Evolutionary conservation across 2,797 vertebrate genomes (phyloP).

Genomic region (Crenuchus spilurus): DNA sequence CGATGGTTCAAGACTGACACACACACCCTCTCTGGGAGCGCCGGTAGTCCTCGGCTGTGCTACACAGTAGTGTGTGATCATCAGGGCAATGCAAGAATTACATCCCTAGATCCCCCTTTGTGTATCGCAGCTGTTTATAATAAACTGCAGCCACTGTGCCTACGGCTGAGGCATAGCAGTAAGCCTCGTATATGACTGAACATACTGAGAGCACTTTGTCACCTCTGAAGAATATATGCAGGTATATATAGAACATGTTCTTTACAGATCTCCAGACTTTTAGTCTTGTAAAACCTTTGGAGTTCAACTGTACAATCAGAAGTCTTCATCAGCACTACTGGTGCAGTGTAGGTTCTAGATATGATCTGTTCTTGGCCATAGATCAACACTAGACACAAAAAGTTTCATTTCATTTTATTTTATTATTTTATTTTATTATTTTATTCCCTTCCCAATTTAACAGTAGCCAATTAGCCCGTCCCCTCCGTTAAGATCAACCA

Average conservation of each 20-base stretch:
- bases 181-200: background rate
- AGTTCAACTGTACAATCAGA: too few relatives aligned
- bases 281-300: too few relatives aligned
- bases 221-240: background rate
- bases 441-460: too few relatives aligned
- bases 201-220: background rate
- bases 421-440: too few relatives aligned
- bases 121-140: constrained; percentile 14
- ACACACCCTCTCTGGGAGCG: too few relatives aligned
- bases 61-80: background rate
- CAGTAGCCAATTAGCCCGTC: too few relatives aligned
- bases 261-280: too few relatives aligned
- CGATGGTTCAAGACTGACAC: background rate
- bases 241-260: too few relatives aligned
- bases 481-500: too few relatives aligned
- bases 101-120: background rate
- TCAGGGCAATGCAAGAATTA: constrained; percentile 1
- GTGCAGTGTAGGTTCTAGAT: background rate
- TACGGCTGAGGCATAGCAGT: background rate
- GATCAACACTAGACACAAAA: too few relatives aligned
- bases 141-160: constrained; percentile 5
- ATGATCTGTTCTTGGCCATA: background rate
- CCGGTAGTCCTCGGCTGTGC: too few relatives aligned
- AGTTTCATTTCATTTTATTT: too few relatives aligned
- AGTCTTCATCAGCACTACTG: background rate